These are phyloP conservation scores for Acrobasis consociella DNA, from an alignment of 2,888 invertebrate species.

Conservation along the genomic window DNA sequence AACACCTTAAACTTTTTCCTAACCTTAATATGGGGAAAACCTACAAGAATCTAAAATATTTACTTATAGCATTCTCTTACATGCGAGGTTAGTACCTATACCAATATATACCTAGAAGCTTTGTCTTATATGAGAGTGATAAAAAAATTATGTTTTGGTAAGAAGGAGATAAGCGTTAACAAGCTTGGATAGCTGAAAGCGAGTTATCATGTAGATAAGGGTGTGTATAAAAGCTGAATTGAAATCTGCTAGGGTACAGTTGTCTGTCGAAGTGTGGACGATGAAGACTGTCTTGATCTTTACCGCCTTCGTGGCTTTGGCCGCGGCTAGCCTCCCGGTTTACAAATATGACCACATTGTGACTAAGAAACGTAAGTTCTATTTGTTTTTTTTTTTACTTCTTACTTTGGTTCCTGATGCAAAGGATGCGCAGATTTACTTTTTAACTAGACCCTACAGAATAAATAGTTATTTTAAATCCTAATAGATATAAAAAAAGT, in stretches of 20 bases:
- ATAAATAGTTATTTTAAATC: no score
- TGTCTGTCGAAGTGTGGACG: slow-evolving; percentile 39
- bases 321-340: slow-evolving; percentile 41
- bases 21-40: no score
- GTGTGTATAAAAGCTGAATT: slow-evolving; percentile 8
- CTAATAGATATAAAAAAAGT: no score
- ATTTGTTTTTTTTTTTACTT: background rate
- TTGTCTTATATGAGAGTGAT: background rate
- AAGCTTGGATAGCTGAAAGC: background rate
- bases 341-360: slow-evolving; percentile 29
- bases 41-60: no score
- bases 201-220: slow-evolving; percentile 9
- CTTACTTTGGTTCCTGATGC: no score
- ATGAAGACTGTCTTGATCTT: slow-evolving; percentile 63
- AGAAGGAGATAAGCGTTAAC: background rate
- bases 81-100: background rate
- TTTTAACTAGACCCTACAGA: no score
- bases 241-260: slow-evolving; percentile 39
- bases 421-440: no score
- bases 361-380: slow-evolving; percentile 38
- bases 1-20: no score
- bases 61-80: background rate
- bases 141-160: background rate
- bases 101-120: no score
- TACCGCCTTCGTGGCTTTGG: slow-evolving; percentile 52